Evolutionary conservation across 2,888 invertebrate species (phyloP).

Genomic region (Tribolium freemani): DNA sequence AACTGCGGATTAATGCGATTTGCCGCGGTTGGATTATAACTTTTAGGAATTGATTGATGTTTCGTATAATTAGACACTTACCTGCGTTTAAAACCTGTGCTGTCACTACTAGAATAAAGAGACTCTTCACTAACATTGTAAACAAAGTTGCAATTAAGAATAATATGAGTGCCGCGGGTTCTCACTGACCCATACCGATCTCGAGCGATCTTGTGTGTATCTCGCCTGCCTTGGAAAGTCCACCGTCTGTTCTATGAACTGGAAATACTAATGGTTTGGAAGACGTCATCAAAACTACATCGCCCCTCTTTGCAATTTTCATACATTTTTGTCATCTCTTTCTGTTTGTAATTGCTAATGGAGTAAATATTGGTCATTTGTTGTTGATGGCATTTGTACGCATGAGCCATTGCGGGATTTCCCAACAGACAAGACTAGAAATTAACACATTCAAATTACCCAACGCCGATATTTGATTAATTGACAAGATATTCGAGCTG

Average conservation of each 20-base stretch:
- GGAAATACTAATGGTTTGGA: constrained; percentile 7
- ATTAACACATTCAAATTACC: not conserved
- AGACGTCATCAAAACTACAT: not conserved
- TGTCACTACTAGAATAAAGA: not conserved
- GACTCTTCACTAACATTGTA: constrained; percentile 5
- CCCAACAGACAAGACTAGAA: not conserved
- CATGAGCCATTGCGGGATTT: not conserved
- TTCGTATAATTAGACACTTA: not conserved
- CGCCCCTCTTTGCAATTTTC: not conserved
- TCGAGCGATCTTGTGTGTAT: constrained; percentile 43
- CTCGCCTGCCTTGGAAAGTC: constrained; percentile 58
- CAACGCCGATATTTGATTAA: not conserved
- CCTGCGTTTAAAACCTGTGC: not conserved
- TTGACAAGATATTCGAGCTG: not conserved
- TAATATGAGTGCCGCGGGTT: constrained; percentile 1
- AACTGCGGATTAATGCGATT: not conserved
- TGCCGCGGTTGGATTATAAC: not conserved
- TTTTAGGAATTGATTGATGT: not conserved
- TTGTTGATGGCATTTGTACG: not conserved
- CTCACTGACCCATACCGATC: constrained; percentile 54
- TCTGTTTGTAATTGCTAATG: not conserved
- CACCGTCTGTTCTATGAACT: constrained; percentile 32
- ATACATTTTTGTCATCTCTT: not conserved
- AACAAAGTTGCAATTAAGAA: not conserved
- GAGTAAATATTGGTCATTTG: not conserved